Evolutionary conservation across 2,888 invertebrate genomes (phyloP).

Genomic region (Dynastes hyllus): DNA sequence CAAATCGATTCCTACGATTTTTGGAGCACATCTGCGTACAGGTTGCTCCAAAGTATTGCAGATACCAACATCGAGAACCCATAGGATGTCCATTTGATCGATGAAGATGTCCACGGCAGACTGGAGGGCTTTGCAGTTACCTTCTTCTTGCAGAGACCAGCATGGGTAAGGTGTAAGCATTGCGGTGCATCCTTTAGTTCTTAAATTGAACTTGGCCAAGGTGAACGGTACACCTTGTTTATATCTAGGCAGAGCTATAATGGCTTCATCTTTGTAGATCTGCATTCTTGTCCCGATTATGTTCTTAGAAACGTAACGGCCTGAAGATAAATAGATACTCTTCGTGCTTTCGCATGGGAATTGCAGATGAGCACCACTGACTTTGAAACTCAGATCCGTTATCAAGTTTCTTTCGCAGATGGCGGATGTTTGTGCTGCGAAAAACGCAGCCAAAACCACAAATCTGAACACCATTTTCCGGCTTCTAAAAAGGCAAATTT

Average conservation of each 20-base stretch:
- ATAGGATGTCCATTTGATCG: conserved; percentile 78
- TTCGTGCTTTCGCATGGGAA: conserved; percentile 74
- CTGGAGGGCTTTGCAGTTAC: conserved; percentile 78
- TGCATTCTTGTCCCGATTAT: conserved; percentile 77
- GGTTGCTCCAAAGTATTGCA: conserved; percentile 80
- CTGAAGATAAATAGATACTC: conserved; percentile 75
- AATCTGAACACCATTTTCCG: conserved; percentile 55
- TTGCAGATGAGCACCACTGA: conserved; percentile 68
- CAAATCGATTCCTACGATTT: conserved; percentile 78
- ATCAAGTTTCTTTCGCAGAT: conserved; percentile 60
- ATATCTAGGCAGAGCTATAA: conserved; percentile 76
- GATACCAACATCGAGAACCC: conserved; percentile 83
- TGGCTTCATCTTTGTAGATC: conserved; percentile 74
- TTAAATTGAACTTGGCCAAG: conserved; percentile 74
- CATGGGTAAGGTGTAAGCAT: conserved; percentile 77
- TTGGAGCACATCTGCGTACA: conserved; percentile 79
- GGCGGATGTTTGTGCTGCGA: conserved; percentile 53
- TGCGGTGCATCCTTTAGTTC: conserved; percentile 71
- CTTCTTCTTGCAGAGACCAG: conserved; percentile 78
- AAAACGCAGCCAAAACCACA: conserved; percentile 57
- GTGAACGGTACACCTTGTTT: conserved; percentile 81
- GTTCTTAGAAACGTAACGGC: conserved; percentile 75
- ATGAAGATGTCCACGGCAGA: conserved; percentile 80
- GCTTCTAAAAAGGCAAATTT: neutral
- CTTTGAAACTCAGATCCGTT: conserved; percentile 65